Percentiles rank a stretch among this genome's conserved stretches.
Evolutionary conservation across 2,797 vertebrate genomes (phyloP).

Genomic region (Chelmon rostratus): DNA sequence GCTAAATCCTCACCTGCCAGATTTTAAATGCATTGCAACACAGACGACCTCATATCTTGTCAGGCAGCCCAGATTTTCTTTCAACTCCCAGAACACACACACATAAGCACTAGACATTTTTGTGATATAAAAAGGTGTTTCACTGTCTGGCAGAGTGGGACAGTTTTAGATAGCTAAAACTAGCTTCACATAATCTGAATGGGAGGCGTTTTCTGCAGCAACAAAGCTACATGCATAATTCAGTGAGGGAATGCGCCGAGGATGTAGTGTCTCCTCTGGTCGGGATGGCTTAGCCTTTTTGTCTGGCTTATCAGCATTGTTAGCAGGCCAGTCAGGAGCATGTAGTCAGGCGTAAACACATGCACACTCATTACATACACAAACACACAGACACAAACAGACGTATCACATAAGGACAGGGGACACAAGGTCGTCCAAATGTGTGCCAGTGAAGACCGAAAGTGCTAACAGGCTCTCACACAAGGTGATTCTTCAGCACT

Average conservation of each 20-base stretch:
- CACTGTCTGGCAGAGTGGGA: constrained; percentile 22
- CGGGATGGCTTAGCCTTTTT: constrained; percentile 47
- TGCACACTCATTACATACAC: neutral
- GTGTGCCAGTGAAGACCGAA: constrained; percentile 17
- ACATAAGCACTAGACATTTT: constrained; percentile 28
- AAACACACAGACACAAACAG: constrained; percentile 3
- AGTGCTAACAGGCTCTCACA: constrained; percentile 19
- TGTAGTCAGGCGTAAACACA: constrained; percentile 10
- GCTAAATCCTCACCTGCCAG: constrained; percentile 22
- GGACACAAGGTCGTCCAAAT: constrained; percentile 29
- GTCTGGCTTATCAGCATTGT: constrained; percentile 42
- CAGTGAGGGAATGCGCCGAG: constrained; percentile 41
- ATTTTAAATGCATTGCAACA: neutral
- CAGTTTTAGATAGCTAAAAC: constrained; percentile 36
- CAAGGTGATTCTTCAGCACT: constrained; percentile 40
- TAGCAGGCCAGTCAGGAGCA: constrained; percentile 24
- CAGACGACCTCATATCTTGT: constrained; percentile 26
- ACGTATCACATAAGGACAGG: neutral
- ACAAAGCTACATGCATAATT: constrained; percentile 57
- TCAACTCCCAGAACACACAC: constrained; percentile 11
- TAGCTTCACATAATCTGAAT: constrained; percentile 55
- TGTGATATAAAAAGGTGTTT: constrained; percentile 36
- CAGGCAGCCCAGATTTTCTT: constrained; percentile 28
- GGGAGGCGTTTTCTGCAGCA: constrained; percentile 29
- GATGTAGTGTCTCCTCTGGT: constrained; percentile 49